These are phyloP conservation scores for Drosophila aldrichi DNA, from an alignment of 2,888 invertebrate species.

Conservation along the genomic window DNA sequence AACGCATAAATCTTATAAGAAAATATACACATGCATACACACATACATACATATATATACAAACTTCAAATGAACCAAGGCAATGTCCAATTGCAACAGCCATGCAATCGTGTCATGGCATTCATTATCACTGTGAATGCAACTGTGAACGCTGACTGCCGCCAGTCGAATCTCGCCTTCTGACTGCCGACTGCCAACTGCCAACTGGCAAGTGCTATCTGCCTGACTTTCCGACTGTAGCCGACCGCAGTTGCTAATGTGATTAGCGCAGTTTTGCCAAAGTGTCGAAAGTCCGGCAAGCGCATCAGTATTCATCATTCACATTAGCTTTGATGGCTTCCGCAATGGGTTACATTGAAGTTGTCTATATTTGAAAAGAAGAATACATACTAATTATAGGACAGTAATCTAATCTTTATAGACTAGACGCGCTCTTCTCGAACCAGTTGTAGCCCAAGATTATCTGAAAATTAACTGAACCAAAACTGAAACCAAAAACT, in stretches of 20 bases:
- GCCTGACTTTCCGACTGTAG: neutral
- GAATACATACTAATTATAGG: constrained; percentile 1
- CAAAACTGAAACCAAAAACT: neutral
- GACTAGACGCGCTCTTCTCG: neutral
- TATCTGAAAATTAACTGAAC: neutral
- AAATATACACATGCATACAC: neutral
- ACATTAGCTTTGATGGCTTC: constrained; percentile 12
- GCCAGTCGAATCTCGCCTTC: constrained; percentile 2
- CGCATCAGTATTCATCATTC: constrained; percentile 29
- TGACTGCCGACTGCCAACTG: neutral
- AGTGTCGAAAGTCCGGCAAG: constrained; percentile 38
- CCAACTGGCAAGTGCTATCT: neutral
- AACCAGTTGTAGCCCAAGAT: neutral
- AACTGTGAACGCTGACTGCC: constrained; percentile 22
- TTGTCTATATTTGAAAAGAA: neutral
- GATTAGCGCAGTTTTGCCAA: constrained; percentile 55
- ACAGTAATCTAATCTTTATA: neutral
- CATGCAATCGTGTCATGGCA: constrained; percentile 48
- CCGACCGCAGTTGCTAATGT: constrained; percentile 44
- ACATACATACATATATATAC: neutral
- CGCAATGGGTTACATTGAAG: neutral
- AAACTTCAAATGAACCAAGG: constrained; percentile 2
- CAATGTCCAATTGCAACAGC: constrained; percentile 25
- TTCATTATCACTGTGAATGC: constrained; percentile 48
- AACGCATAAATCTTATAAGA: constrained; percentile 24